Conservation (phyloP, 2,888 invertebrate species). For the Cheiracanthium punctorium region DNA sequence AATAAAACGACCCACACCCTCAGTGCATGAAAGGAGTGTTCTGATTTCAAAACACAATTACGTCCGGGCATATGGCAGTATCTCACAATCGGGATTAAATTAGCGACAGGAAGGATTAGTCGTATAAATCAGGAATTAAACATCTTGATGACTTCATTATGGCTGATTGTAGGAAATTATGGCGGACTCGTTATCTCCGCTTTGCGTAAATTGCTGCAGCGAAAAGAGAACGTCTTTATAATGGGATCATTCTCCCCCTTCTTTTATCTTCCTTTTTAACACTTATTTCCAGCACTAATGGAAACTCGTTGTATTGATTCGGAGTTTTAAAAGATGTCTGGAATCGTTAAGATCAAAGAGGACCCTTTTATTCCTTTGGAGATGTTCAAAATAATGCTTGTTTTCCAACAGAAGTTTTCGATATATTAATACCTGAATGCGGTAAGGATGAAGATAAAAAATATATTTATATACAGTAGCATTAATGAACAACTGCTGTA, state of each 20-base stretch:
- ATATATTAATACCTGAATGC: no score
- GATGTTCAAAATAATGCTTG: no score
- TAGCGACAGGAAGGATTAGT: constrained; percentile 8
- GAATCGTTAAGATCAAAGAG: not conserved
- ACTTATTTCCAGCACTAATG: not conserved
- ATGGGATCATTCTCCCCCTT: not conserved
- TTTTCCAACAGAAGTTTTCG: no score
- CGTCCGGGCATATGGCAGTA: constrained; percentile 10
- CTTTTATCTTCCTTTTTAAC: not conserved
- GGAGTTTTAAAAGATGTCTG: not conserved
- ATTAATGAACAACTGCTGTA: no score
- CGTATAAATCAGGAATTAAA: constrained; percentile 21
- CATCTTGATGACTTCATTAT: constrained; percentile 24
- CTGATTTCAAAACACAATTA: not conserved
- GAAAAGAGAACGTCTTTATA: constrained; percentile 3
- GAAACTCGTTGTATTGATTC: not conserved
- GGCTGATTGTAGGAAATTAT: constrained; percentile 23
- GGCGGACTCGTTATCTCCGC: not conserved
- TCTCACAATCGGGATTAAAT: constrained; percentile 24
- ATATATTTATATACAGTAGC: no score
- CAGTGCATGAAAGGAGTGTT: no score
- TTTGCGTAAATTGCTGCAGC: constrained; percentile 14
- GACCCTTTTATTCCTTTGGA: no score
- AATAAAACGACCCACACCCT: no score
- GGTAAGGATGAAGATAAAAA: no score